Conservation (phyloP, 2,797 vertebrate species). For the Myotis findleyi region DNA sequence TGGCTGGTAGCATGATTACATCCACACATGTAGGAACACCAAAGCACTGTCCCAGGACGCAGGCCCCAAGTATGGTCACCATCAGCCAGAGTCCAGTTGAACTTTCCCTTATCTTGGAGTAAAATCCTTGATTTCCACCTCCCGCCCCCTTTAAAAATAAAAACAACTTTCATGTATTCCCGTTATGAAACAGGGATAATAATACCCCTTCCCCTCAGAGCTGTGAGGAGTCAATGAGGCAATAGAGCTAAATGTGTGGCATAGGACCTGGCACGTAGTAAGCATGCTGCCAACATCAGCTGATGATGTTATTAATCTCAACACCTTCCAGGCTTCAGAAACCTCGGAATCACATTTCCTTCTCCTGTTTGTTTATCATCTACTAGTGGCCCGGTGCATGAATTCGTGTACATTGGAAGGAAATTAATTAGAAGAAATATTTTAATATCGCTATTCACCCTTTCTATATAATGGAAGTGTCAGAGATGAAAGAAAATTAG, state of each 20-base stretch:
- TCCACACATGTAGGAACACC: not conserved
- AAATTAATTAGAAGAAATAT: no score
- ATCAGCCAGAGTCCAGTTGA: not conserved
- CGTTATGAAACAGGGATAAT: not conserved
- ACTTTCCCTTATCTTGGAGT: not conserved
- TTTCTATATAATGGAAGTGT: no score
- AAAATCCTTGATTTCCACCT: not conserved
- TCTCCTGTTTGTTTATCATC: not conserved
- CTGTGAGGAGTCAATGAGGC: not conserved
- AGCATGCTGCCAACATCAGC: not conserved
- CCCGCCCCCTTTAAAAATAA: not conserved
- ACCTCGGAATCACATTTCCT: not conserved
- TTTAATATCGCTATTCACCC: no score
- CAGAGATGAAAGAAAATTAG: no score
- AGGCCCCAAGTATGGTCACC: not conserved
- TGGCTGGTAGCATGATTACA: not conserved
- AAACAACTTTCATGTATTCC: not conserved
- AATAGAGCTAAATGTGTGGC: not conserved
- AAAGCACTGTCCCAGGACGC: not conserved
- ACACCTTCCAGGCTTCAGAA: conserved; percentile 23
- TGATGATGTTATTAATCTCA: not conserved
- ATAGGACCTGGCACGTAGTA: not conserved
- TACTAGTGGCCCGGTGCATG: not conserved
- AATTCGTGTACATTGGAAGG: no score
- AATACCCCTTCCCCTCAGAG: not conserved